Evolutionary conservation across 2,888 invertebrate genomes (phyloP).

Genomic region (Pachliopta kotzebuea): DNA sequence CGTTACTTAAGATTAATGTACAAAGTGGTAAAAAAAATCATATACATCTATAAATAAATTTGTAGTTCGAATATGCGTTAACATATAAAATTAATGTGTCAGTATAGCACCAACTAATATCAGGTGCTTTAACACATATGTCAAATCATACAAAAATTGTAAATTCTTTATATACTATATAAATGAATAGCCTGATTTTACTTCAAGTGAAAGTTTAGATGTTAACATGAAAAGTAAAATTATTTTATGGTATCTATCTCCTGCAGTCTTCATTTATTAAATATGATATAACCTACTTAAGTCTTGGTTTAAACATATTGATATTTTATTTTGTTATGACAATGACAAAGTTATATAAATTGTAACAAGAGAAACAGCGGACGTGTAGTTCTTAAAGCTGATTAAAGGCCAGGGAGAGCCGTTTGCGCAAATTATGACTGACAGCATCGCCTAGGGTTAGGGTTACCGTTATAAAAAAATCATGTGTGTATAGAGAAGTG

Average conservation of each 20-base stretch:
- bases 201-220: neutral
- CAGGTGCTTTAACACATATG: no score
- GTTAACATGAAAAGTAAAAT: neutral
- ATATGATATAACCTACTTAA: neutral
- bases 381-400: constrained; percentile 52
- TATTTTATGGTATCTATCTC: neutral
- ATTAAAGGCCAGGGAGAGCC: constrained; percentile 59
- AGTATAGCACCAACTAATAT: no score
- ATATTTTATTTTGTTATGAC: constrained; percentile 5
- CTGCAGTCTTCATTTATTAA: no score
- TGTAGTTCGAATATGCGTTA: no score
- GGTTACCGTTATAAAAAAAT: constrained; percentile 37
- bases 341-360: constrained; percentile 22
- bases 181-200: neutral
- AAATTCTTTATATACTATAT: neutral
- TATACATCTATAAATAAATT: no score
- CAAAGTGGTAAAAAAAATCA: no score
- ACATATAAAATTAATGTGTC: no score
- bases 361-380: constrained; percentile 37
- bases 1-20: no score
- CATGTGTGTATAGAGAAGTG: neutral
- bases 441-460: constrained; percentile 48
- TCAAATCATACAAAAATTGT: neutral
- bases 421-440: constrained; percentile 64
- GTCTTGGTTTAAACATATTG: neutral